These are phyloP conservation scores for Drosophila ambigua DNA, from an alignment of 1,140 invertebrate species.

Conservation along the genomic window DNA sequence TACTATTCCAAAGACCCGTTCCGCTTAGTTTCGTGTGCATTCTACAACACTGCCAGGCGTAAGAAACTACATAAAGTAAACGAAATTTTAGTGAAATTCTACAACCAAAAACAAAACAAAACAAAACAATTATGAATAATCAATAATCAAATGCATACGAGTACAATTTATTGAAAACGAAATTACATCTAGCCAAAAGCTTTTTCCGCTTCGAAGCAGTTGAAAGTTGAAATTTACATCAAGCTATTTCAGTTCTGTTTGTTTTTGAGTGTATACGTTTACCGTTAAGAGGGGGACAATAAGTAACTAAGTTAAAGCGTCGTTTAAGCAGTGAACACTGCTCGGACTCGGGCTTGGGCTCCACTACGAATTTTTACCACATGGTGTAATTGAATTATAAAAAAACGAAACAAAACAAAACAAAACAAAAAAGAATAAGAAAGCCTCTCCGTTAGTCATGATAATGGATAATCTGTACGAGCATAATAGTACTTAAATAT, in stretches of 20 bases:
- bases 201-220: slow-evolving; percentile 26
- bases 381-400: slow-evolving; percentile 7
- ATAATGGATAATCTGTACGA: no score
- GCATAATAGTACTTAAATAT: no score
- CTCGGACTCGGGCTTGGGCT: slow-evolving; percentile 1
- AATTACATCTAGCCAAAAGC: slow-evolving; percentile 36
- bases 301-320: slow-evolving; percentile 49
- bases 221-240: slow-evolving; percentile 3
- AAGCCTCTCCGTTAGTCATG: no score
- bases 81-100: slow-evolving; percentile 46
- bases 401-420: no score
- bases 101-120: slow-evolving; percentile 11
- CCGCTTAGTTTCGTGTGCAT: slow-evolving; percentile 46
- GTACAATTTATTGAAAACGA: slow-evolving; percentile 22
- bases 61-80: slow-evolving; percentile 23
- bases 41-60: slow-evolving; percentile 49
- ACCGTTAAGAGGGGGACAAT: slow-evolving; percentile 36
- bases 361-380: slow-evolving; percentile 45
- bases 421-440: no score
- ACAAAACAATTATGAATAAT: not conserved
- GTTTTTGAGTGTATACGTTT: slow-evolving; percentile 28
- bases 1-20: slow-evolving; percentile 16
- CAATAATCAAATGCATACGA: slow-evolving; percentile 38
- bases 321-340: slow-evolving; percentile 12
- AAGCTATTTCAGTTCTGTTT: slow-evolving; percentile 13